Base-by-base conservation (phyloP, 2,888 invertebrate species). In the Drosophila mulleri region DNA sequence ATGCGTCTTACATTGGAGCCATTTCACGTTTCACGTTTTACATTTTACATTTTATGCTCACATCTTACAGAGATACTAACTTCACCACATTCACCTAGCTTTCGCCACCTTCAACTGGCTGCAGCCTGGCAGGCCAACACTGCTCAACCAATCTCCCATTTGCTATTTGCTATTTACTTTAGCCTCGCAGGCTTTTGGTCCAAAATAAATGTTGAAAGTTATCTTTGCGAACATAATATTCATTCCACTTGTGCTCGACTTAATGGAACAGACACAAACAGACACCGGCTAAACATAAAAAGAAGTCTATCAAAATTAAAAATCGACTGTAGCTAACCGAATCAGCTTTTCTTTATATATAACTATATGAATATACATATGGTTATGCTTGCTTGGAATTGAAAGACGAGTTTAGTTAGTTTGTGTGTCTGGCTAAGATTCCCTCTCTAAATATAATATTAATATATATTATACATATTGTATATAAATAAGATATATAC, bases 1-100 rank as follows among this genome's bases (percentile, higher is more conserved):
- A 71, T 67, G 67, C 86, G 69, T 72, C 80, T 72, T 76, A 78
- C 84, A 73, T 81, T 83, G 79, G 67, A 66, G 74, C 68, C 77
- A 66, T 87, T 87, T 83, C 26, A 47, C 63, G 68, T 35, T 50
- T 50, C 20, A 52, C 18, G 20, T 39, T 39, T 54, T 23, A 20
- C 53, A 54, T 39, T 37, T 9, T 16, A 20, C 53, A 54, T 50
- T 50, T 35, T 50, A 35, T 35, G 32, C 76, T 63, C 63, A 35
- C 59, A 26, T 67, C 63, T 67, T 67, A 66, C 35, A 8, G 18
- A 32, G 20, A 6, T 37, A 16, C 44, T 64, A 14, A 18, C n/a
- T 57, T 16, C 37, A 12, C 2, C 23, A 16, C 29, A 29, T 29
- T 29, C 29, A 29, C 29, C 29, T n/a, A n/a, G n/a, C 23, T 18